These are phyloP conservation scores for Enhydra lutris DNA, from an alignment of 2,113 vertebrate genomes.

Conservation along the genomic window DNA sequence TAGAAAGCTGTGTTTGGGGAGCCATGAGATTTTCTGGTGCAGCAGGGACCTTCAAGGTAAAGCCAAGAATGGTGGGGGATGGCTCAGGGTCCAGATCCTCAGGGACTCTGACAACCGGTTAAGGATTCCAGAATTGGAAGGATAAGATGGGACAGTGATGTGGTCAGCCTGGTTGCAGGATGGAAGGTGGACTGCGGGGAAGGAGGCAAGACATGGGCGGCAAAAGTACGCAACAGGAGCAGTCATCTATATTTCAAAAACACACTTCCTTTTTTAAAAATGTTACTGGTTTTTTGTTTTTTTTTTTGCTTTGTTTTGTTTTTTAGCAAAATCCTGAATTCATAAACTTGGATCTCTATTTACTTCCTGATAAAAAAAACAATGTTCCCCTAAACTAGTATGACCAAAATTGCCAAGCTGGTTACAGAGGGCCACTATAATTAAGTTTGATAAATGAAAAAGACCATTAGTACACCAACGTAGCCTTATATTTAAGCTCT, in stretches of 20 bases:
- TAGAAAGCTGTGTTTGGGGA: not conserved
- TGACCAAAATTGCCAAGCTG: not conserved
- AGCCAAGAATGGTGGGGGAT: not conserved
- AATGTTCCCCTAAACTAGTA: not conserved
- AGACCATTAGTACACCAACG: not conserved
- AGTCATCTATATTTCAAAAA: not conserved
- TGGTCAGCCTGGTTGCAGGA: not conserved
- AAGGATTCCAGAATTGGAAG: not conserved
- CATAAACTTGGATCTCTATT: not conserved
- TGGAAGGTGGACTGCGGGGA: not conserved
- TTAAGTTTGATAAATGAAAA: not conserved
- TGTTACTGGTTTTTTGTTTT: not conserved
- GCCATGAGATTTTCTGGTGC: not conserved
- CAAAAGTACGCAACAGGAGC: not conserved
- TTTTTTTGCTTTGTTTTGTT: not conserved
- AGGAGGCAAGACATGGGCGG: not conserved
- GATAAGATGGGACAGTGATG: not conserved
- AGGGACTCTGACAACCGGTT: not conserved
- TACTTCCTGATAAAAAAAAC: not conserved
- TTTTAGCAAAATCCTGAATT: not conserved
- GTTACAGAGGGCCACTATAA: not conserved
- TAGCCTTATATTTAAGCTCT: not conserved
- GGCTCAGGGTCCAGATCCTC: not conserved
- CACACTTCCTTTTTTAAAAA: not conserved
- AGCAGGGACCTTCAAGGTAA: accelerated